Evolutionary conservation across 2,797 vertebrate genomes (phyloP), one percentile per base, ranked within the genome.

Genomic region (Rhynchotus rufescens): DNA sequence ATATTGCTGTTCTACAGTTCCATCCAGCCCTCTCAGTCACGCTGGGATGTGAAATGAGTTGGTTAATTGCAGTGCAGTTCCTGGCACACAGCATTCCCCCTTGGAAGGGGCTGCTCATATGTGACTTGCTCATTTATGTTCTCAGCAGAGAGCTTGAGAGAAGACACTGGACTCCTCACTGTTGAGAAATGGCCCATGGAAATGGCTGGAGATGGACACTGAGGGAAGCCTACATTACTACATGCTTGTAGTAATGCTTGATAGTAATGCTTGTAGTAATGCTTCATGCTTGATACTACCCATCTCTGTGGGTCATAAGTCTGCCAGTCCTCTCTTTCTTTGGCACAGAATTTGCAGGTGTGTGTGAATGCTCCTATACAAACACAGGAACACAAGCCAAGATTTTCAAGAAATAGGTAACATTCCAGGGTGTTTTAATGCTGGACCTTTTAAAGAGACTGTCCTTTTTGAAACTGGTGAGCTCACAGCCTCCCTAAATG

Each of bases 1-100:
- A 68, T 62, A 47, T 30, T 60, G 32, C 38, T 74, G 34, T 80
- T 90, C 45, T 42, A 38, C 36, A 67, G 32, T 89, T 72, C 67
- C 56, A 64, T 80, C 30, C n/a, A 49, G 60, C 25, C 15, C 10
- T 30, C 59, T 68, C 40, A 26, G 51, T 69, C 88, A 73, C 16
- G 66, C 90, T 94, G 88, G 52, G 90, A 89, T 87, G 76, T 5
- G 4, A 93, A 95, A 85, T 60, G 78, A 89, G 75, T 57, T 54
- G 22, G 38, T 94, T 95, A 95, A 94, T 88, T 84, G 83, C 92
- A 82, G 78, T 22, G 36, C 74, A 86, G 72, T 42, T 34, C 77
- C 25, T 92, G 88, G 93, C 93, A 91, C 74, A 89, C 76, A 54
- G 23, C 17, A 15, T 73, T 26, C 52, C 25, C 64, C 64, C 4